Conservation (phyloP, 1,140 invertebrate species). For the Drosophila obscura region DNA sequence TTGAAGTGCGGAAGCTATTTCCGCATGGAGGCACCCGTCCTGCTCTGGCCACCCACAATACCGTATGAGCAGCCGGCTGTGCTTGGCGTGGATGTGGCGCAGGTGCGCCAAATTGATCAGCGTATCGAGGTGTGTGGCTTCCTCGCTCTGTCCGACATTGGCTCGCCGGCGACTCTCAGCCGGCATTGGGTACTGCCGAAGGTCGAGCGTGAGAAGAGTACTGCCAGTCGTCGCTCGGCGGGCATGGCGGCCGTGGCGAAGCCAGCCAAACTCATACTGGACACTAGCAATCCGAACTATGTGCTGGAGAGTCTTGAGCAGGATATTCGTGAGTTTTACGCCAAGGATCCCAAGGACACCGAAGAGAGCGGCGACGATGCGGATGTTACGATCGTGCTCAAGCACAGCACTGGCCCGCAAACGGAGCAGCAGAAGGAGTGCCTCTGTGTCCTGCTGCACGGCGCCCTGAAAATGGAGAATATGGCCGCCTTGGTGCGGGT, state of each 20-base stretch:
- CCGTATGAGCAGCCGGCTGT: constrained; percentile 46
- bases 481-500: constrained; percentile 92
- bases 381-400: constrained; percentile 85
- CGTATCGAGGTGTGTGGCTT: constrained; percentile 93
- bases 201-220: constrained; percentile 73
- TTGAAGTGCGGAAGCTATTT: constrained; percentile 90
- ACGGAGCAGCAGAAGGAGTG: constrained; percentile 89
- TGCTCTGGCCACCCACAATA: constrained; percentile 91
- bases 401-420: constrained; percentile 37
- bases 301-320: constrained; percentile 85
- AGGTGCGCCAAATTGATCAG: constrained; percentile 64
- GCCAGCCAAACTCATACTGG: constrained; percentile 60
- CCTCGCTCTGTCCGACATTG: constrained; percentile 91
- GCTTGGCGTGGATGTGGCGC: constrained; percentile 36
- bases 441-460: constrained; percentile 96
- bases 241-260: constrained; percentile 37
- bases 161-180: constrained; percentile 96
- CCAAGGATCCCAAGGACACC: constrained; percentile 85
- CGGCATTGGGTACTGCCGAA: constrained; percentile 94
- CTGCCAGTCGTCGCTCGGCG: constrained; percentile 49
- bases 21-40: constrained; percentile 87
- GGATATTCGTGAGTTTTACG: constrained; percentile 84
- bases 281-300: constrained; percentile 79
- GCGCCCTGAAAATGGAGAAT: constrained; percentile 95
- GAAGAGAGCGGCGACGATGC: constrained; percentile 84